Base-by-base conservation (phyloP, 2,888 invertebrate species). In the Mesorhabditis belari region DNA sequence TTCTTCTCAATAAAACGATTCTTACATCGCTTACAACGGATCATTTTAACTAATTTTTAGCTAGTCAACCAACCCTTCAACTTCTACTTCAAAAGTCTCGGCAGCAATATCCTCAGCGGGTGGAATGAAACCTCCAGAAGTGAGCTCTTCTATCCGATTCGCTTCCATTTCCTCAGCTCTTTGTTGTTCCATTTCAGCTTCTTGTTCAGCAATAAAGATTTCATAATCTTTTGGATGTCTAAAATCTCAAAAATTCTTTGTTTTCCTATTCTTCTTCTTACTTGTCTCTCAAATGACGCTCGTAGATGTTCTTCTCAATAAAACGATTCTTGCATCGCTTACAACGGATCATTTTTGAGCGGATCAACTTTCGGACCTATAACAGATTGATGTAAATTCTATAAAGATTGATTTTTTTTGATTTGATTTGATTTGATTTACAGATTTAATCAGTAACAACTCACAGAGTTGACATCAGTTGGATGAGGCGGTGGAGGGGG, bases 51-150 rank as follows among this genome's bases (percentile, higher is more conserved):
- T n/a, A n/a, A n/a, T n/a, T 61, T 75, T 5, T 54, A 21, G 12
- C n/a, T 9, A 29, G 5, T 49, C 23, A 4, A 55, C 58, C 21
- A 19, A 65, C 64, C 60, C 49, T 23, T 70, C 69, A 6, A 67
- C 6, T 6, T 68, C 64, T 12, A 65, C 24, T 49, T 62, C 59
- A 5, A 61, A 62, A 26, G 55, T 35, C 6, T 49, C 60, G 2
- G 73, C 68, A 1, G 72, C 79, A 17, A 80, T 56, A 19, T 79
- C 79, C 21, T 66, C 62, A 27, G 74, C 74, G 0, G 80, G 80
- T n/a, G 80, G 79, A 62, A 80, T 80, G 60, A 78, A 80, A 21
- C 80, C 80, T 23, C 80, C 80, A 24, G 71, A 71, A n/a, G 66
- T 65, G 5, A 80, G 57, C 63, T 80, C 80, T 51, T 80, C 80